These are phyloP conservation scores for Gobio gobio DNA, from an alignment of 2,113 vertebrate species.

Conservation along the genomic window DNA sequence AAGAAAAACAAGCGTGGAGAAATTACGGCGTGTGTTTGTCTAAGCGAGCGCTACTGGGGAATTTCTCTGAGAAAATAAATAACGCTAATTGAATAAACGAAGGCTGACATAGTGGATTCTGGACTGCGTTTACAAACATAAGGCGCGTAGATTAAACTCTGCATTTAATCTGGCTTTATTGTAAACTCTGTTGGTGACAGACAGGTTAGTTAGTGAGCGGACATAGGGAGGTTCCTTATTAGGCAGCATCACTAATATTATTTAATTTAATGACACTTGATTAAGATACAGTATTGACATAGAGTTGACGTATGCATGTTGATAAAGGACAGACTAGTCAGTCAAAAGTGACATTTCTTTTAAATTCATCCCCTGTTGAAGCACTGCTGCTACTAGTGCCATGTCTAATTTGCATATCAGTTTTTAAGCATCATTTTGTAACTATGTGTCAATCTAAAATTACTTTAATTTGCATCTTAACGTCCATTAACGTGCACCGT, in stretches of 20 bases:
- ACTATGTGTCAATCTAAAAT: too few relatives aligned
- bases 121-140: background rate
- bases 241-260: background rate
- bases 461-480: too few relatives aligned
- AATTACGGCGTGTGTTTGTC: constrained; percentile 53
- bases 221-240: background rate
- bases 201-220: background rate
- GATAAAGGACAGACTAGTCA: too few relatives aligned
- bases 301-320: too few relatives aligned
- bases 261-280: too few relatives aligned
- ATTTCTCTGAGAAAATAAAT: constrained; percentile 50
- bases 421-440: too few relatives aligned
- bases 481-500: too few relatives aligned
- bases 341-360: too few relatives aligned
- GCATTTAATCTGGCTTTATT: constrained; percentile 12
- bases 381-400: too few relatives aligned
- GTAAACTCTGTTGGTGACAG: background rate
- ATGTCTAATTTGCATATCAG: too few relatives aligned
- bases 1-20: constrained; percentile 50
- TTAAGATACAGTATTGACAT: too few relatives aligned
- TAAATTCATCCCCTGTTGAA: too few relatives aligned
- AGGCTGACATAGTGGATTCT: constrained; percentile 35
- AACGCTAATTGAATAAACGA: constrained; percentile 55
- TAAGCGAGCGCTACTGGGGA: constrained; percentile 52
- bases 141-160: background rate